A percentile compares a stretch with the other conserved stretches of the same genome.
Evolutionary conservation across 2,888 invertebrate species (phyloP).

Genomic region (Diarsia dahlii): DNA sequence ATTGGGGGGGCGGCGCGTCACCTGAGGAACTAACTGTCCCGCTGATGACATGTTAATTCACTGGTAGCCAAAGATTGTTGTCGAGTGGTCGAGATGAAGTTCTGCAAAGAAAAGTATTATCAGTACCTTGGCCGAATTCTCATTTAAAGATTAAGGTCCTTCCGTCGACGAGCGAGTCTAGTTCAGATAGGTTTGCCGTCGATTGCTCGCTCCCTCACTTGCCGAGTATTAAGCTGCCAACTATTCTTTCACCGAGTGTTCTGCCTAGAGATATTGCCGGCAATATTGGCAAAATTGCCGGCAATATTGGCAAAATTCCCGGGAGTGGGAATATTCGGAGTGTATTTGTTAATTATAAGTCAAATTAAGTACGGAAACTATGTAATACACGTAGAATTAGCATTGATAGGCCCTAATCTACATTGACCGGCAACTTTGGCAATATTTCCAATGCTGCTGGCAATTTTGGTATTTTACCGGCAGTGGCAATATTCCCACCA

Average conservation of each 20-base stretch:
- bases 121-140: background rate
- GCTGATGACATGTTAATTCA: constrained; percentile 82
- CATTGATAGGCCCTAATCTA: too few relatives aligned
- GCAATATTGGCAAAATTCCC: too few relatives aligned
- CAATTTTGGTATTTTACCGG: too few relatives aligned
- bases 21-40: constrained; percentile 91
- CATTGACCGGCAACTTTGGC: too few relatives aligned
- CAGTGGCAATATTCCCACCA: too few relatives aligned
- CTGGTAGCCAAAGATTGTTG: constrained; percentile 25
- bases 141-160: background rate
- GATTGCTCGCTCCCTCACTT: background rate
- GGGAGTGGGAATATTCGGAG: too few relatives aligned
- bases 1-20: constrained; percentile 86
- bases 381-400: too few relatives aligned
- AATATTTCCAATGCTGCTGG: too few relatives aligned
- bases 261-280: too few relatives aligned
- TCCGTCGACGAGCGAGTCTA: background rate
- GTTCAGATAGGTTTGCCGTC: background rate
- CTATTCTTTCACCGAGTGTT: background rate
- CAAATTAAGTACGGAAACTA: too few relatives aligned
- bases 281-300: too few relatives aligned
- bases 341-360: too few relatives aligned
- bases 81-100: constrained; percentile 13
- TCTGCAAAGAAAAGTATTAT: constrained; percentile 37
- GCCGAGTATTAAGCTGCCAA: background rate